Base-by-base conservation (phyloP, 2,797 vertebrate species). In the Scomberomorus guttatus region DNA sequence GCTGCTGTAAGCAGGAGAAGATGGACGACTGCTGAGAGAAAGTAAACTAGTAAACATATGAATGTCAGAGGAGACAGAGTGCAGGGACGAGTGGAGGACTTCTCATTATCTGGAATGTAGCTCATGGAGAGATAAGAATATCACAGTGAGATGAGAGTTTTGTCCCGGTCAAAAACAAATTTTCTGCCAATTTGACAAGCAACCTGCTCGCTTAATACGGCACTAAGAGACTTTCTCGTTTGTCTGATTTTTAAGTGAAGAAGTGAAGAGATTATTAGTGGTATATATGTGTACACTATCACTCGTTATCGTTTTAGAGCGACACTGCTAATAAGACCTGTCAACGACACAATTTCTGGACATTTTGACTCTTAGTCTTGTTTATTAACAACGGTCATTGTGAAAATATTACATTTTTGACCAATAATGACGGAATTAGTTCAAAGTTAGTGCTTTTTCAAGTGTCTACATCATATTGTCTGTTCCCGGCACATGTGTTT, bases 21-120 rank as follows among this genome's bases (percentile, higher is more conserved):
- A 71, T 17, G 15, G 51, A 27, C n/a, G 52, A 20, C 9, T 50
- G 24, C 18, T 34, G n/a, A 46, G 29, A 50, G 22, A 13, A 63
- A 29, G 18, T 50, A 50, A 50, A 50, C 18, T 50, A 20, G 32
- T 57, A 75, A 75, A 71, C 14, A 46, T 46, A 71, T 68, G 37
- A 63, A 79, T 18, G 76, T 66, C 61, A 57, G 24, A 50, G 46
- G 46, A 50, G 46, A 50, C 17, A 2, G n/a, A 14, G 32, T 20
- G 11, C 34, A 56, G 34, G 29, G 32, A 59, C 20, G 32, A 42
- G 34, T 18, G n/a, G 37, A 20, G 24, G 60, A 46, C 42, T 27
- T 27, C 61, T 48, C 42, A 48, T 27, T 62, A 62, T 48, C 46
- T 20, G 29, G 25, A 48, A 13, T 50, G 8, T 44, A 62, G 14